Conservation (phyloP, 1,140 invertebrate species). For the Listronotus oregonensis region DNA sequence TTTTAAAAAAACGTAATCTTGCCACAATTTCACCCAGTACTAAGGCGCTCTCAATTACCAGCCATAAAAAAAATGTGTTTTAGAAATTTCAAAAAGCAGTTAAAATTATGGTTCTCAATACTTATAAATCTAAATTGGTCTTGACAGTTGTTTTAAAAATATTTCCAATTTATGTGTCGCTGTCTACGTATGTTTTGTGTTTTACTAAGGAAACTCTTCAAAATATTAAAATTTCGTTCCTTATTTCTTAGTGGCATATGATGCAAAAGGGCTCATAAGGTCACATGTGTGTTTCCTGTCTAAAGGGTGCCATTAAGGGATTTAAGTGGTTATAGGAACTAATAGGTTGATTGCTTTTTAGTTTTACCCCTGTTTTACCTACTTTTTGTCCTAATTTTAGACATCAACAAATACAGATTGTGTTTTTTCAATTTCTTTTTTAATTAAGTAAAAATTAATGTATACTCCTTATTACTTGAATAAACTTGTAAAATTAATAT, state of each 20-base stretch:
- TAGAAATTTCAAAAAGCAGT: too few species aligned
- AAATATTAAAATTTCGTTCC: constrained; percentile 20
- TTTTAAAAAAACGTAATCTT: too few species aligned
- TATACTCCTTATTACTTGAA: too few species aligned
- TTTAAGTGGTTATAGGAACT: constrained; percentile 18
- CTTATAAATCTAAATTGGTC: not conserved
- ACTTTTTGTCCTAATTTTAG: too few species aligned
- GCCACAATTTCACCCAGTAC: too few species aligned
- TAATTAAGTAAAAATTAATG: too few species aligned
- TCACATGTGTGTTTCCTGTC: constrained; percentile 33
- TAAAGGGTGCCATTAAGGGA: constrained; percentile 31
- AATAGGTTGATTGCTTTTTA: constrained; percentile 25
- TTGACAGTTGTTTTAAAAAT: not conserved
- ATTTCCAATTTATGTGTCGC: constrained; percentile 2
- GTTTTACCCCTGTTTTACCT: too few species aligned
- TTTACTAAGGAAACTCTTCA: constrained; percentile 17
- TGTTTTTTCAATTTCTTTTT: too few species aligned
- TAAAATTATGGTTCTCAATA: not conserved
- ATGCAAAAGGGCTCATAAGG: constrained; percentile 23
- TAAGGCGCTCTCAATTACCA: too few species aligned
- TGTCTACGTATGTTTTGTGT: constrained; percentile 17
- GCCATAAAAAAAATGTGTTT: too few species aligned
- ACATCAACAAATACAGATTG: too few species aligned
- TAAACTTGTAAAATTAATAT: too few species aligned
- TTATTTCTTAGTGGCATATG: constrained; percentile 14